phyloP scores from a whole-genome alignment of 2,797 vertebrate species.

The Hyperoplus immaculatus region DNA sequence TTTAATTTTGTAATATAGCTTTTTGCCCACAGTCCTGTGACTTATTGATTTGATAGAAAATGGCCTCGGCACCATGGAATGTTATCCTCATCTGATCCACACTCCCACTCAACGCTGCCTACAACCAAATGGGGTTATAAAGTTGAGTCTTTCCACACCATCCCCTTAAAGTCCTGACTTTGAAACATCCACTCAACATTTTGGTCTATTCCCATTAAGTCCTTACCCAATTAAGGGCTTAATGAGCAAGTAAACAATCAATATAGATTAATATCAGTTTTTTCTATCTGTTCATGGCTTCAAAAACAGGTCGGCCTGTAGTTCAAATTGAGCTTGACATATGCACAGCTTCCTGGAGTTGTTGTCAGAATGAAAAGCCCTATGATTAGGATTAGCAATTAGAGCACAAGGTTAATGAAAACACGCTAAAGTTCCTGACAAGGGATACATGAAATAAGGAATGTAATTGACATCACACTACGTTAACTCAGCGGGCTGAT shows the following conservation, averaged over 20 bases:
- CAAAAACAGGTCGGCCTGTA: constrained; percentile 6
- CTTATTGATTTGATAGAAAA: constrained; percentile 87
- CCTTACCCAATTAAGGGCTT: constrained; percentile 4
- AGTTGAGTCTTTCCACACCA: background rate
- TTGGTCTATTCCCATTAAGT: background rate
- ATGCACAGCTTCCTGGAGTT: constrained; percentile 42
- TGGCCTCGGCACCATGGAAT: constrained; percentile 70
- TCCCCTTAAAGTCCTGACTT: background rate
- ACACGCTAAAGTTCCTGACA: constrained; percentile 62
- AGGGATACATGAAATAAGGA: constrained; percentile 47
- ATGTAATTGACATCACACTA: constrained; percentile 63
- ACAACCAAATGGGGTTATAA: constrained; percentile 47
- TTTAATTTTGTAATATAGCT: no score
- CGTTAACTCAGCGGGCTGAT: constrained; percentile 42
- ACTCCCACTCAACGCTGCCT: background rate
- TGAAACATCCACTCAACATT: background rate
- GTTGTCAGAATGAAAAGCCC: constrained; percentile 52
- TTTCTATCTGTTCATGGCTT: background rate
- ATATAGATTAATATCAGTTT: constrained; percentile 23
- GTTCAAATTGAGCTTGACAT: constrained; percentile 37
- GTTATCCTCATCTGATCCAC: constrained; percentile 51
- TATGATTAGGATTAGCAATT: constrained; percentile 71
- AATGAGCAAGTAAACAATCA: constrained; percentile 17
- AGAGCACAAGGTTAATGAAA: constrained; percentile 74
- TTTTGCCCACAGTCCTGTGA: constrained; percentile 81